These are phyloP conservation scores for Propithecus perrieri DNA, from an alignment of 2,797 vertebrate species.

Conservation along the genomic window DNA sequence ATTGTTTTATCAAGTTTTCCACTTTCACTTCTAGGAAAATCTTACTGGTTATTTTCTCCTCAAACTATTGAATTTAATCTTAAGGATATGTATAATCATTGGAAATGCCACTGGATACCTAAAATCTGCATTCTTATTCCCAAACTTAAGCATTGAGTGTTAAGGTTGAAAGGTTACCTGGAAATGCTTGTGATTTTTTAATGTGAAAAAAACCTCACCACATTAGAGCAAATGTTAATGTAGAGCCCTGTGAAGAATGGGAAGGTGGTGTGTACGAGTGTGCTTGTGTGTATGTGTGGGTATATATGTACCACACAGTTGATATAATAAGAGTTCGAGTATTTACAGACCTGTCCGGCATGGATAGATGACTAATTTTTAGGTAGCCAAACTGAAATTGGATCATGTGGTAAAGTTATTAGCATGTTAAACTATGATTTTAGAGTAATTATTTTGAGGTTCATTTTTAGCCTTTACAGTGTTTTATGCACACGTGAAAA, in stretches of 20 bases:
- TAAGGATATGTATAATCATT: constrained; percentile 64
- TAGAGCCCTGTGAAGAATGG: constrained; percentile 84
- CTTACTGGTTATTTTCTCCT: constrained; percentile 52
- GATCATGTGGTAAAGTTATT: not conserved
- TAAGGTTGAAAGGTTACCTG: constrained; percentile 60
- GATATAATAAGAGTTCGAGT: not conserved
- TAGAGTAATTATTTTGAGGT: not conserved
- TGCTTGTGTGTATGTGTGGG: constrained; percentile 47
- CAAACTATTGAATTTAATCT: constrained; percentile 65
- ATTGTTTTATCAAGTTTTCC: constrained; percentile 59
- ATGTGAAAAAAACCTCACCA: constrained; percentile 72
- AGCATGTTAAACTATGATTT: not conserved
- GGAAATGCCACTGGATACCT: constrained; percentile 48
- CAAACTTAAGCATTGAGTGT: constrained; percentile 40
- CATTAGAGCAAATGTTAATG: constrained; percentile 86
- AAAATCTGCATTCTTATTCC: constrained; percentile 43
- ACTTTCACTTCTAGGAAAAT: constrained; percentile 64
- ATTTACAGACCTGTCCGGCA: not conserved
- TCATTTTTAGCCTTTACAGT: constrained; percentile 18
- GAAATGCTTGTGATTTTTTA: constrained; percentile 71
- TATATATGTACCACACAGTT: constrained; percentile 51
- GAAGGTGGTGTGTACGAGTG: constrained; percentile 46
- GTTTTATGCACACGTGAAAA: constrained; percentile 23
- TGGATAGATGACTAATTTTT: constrained; percentile 59
- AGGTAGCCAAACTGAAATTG: not conserved